phyloP scores from a whole-genome alignment of 2,888 invertebrate genomes.

The Thera britannica region DNA sequence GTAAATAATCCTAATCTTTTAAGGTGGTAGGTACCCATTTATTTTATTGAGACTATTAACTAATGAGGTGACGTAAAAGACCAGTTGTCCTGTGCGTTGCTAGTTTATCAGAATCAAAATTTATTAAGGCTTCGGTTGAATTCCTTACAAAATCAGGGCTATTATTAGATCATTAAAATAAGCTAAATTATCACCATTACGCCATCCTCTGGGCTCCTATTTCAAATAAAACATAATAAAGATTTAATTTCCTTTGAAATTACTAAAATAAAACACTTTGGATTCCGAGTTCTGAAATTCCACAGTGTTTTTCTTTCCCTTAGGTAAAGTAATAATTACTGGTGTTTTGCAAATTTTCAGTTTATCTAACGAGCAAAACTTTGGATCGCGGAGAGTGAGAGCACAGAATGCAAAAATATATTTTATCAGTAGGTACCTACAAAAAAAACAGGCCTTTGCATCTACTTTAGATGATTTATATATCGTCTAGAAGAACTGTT shows the following conservation, averaged over 20 bases:
- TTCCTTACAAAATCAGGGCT: constrained; percentile 14
- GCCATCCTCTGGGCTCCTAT: not conserved
- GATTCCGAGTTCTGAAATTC: not conserved
- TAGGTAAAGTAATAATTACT: not conserved
- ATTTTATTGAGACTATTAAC: not conserved
- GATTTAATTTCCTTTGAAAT: constrained; percentile 6
- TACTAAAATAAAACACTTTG: constrained; percentile 5
- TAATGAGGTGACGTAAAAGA: not conserved
- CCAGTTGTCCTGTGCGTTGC: constrained; percentile 1
- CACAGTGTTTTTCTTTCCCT: not conserved
- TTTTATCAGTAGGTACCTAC: no score
- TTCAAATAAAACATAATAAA: constrained; percentile 16
- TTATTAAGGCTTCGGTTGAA: constrained; percentile 21
- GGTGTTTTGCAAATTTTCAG: no score
- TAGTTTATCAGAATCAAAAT: constrained; percentile 3
- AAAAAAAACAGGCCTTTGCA: no score
- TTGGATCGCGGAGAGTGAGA: not conserved
- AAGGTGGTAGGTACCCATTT: no score
- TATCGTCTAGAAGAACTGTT: no score
- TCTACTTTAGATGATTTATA: no score
- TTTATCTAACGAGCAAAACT: not conserved
- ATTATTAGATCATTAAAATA: constrained; percentile 22
- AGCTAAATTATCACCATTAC: constrained; percentile 12
- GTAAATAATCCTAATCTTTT: no score
- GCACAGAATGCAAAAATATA: not conserved